phyloP scores from a whole-genome alignment of 2,888 invertebrate genomes.

The Protophormia terraenovae region DNA sequence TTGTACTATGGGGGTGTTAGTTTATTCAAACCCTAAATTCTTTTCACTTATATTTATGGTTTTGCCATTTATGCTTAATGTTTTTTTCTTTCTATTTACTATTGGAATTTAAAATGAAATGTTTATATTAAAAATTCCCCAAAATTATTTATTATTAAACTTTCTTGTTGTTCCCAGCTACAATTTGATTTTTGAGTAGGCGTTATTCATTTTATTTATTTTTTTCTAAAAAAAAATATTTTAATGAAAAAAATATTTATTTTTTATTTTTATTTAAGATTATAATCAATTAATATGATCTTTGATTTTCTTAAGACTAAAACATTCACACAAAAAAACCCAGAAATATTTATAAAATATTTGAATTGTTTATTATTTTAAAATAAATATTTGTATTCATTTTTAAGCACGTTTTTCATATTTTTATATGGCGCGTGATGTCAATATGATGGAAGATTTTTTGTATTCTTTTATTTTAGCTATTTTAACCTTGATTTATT shows the following conservation, averaged over 20 bases:
- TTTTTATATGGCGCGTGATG: not conserved
- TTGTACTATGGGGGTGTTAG: too few relatives aligned
- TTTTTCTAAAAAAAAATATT: too few relatives aligned
- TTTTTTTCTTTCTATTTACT: too few relatives aligned
- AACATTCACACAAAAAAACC: not conserved
- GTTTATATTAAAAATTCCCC: not conserved
- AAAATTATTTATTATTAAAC: not conserved
- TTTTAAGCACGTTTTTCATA: not conserved
- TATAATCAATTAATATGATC: conserved; percentile 2
- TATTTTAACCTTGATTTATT: conserved; percentile 16
- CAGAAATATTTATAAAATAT: not conserved
- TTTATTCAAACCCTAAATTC: too few relatives aligned
- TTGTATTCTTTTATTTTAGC: not conserved
- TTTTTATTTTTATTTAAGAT: not conserved
- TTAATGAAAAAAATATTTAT: too few relatives aligned
- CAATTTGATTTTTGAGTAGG: not conserved
- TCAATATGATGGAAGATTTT: conserved; percentile 7
- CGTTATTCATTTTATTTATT: not conserved
- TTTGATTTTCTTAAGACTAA: not conserved
- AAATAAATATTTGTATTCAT: not conserved
- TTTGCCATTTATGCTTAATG: too few relatives aligned
- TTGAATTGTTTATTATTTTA: not conserved
- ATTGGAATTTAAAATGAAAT: too few relatives aligned
- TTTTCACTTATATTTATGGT: too few relatives aligned
- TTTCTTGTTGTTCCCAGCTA: not conserved